Evolutionary conservation across 2,888 invertebrate genomes (phyloP).

Genomic region (Cylindroiulus punctatus): DNA sequence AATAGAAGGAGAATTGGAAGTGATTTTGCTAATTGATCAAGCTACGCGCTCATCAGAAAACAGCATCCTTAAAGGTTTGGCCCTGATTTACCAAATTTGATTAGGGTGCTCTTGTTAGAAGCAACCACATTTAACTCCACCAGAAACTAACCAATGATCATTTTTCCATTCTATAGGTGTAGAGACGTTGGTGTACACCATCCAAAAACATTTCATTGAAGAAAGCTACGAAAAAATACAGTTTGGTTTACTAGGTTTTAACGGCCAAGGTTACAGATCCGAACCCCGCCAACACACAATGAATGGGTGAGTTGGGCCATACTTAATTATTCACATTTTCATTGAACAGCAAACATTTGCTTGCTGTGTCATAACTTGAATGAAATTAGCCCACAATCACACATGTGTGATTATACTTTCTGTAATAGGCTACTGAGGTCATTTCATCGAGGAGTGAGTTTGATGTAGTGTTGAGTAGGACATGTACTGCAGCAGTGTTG

Average conservation of each 20-base stretch:
- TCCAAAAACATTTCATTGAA: constrained; percentile 36
- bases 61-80: constrained; percentile 8
- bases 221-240: constrained; percentile 40
- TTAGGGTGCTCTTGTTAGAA: no score
- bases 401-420: no score
- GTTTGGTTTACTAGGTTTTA: constrained; percentile 51
- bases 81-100: no score
- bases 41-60: not conserved
- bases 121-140: not conserved
- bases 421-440: no score
- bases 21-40: constrained; percentile 48
- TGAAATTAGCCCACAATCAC: no score
- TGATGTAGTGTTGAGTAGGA: no score
- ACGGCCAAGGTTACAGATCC: not conserved
- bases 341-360: no score
- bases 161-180: constrained; percentile 23
- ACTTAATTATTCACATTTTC: no score
- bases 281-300: constrained; percentile 1
- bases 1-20: constrained; percentile 39
- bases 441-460: no score
- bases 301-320: constrained; percentile 39
- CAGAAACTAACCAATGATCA: not conserved
- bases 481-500: no score
- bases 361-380: no score
- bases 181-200: not conserved